Percentiles rank a stretch among this genome's conserved stretches.
phyloP scores from a whole-genome alignment of 2,888 invertebrate species.

The Sipunculus nudus region DNA sequence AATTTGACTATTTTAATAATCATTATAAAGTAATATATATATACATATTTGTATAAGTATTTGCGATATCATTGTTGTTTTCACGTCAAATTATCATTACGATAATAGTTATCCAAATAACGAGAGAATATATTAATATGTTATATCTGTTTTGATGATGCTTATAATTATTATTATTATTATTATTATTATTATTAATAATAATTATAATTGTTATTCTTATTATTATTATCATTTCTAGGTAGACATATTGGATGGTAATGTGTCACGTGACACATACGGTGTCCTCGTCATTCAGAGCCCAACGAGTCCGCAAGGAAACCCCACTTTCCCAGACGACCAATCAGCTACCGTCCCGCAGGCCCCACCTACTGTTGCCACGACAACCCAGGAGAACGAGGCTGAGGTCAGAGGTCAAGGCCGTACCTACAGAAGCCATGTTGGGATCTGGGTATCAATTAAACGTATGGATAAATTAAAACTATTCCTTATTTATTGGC shows the following conservation, averaged over 20 bases:
- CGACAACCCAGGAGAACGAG: conserved; percentile 8
- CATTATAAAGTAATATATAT: too few relatives aligned
- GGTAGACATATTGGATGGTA: conserved; percentile 53
- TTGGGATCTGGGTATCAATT: conserved; percentile 15
- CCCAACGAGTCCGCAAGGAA: conserved; percentile 4
- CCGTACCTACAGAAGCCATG: conserved; percentile 24
- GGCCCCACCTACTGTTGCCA: background rate
- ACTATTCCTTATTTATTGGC: background rate
- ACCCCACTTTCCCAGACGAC: conserved; percentile 9
- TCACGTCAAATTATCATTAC: too few relatives aligned
- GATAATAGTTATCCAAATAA: too few relatives aligned
- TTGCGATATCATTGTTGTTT: too few relatives aligned
- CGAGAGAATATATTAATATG: too few relatives aligned
- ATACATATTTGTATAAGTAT: too few relatives aligned
- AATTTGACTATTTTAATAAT: too few relatives aligned
- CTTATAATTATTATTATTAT: too few relatives aligned
- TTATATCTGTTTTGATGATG: too few relatives aligned
- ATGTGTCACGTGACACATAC: conserved; percentile 43
- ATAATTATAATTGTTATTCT: background rate
- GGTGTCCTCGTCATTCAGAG: conserved; percentile 43
- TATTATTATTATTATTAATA: too few relatives aligned
- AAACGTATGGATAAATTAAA: conserved; percentile 18
- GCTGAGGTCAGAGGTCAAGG: conserved; percentile 19
- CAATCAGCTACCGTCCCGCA: too few relatives aligned
- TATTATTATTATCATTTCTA: conserved; percentile 12